These are phyloP conservation scores for Bubo scandiacus DNA, from an alignment of 2,113 vertebrate species.

Conservation along the genomic window DNA sequence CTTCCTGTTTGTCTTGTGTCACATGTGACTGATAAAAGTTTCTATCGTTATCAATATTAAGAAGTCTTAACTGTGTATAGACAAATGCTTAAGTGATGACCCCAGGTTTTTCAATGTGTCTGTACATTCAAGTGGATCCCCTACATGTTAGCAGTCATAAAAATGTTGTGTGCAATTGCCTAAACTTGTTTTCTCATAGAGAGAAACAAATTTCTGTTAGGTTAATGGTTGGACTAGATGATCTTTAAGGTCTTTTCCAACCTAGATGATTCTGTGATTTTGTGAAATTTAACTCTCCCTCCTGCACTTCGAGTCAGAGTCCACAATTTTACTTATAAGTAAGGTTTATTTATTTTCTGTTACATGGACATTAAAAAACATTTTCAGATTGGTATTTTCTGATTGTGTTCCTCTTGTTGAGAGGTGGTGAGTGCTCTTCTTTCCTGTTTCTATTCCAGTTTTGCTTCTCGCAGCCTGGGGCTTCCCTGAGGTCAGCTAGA, in stretches of 20 bases:
- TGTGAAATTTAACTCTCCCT: not conserved
- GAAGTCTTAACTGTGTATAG: not conserved
- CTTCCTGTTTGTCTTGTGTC: not conserved
- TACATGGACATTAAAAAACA: accelerated
- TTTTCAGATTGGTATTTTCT: not conserved
- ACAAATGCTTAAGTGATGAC: not conserved
- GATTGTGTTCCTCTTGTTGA: not conserved
- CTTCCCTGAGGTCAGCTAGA: not conserved
- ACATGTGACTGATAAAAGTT: not conserved
- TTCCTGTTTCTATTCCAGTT: not conserved
- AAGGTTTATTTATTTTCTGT: not conserved
- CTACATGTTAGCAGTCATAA: not conserved
- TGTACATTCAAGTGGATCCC: not conserved
- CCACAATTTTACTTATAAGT: not conserved
- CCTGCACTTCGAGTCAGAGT: not conserved
- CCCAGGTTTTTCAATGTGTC: not conserved
- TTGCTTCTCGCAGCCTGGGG: not conserved
- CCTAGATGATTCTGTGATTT: too few species aligned
- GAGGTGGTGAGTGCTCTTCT: too few species aligned
- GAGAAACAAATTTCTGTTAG: not conserved
- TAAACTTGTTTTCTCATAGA: not conserved
- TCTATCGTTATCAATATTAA: not conserved
- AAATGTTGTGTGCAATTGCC: not conserved
- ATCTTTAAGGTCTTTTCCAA: too few species aligned
- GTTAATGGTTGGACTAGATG: too few species aligned